Evolutionary conservation across 1,140 invertebrate species (phyloP).

Genomic region (Caenorhabditis brenneri): DNA sequence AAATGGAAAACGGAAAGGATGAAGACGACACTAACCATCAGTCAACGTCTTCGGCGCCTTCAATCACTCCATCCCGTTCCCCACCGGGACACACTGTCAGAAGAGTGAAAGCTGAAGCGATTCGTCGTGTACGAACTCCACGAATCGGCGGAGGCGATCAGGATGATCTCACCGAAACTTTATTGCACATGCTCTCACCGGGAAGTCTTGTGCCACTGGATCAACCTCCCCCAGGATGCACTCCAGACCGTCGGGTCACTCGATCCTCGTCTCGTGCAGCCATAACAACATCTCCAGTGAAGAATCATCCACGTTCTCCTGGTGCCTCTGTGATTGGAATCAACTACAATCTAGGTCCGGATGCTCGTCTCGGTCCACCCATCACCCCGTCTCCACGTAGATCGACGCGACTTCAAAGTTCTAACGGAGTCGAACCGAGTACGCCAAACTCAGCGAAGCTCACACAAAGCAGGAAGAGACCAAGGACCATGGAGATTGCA

Average conservation of each 20-base stretch:
- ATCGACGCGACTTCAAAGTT: not conserved
- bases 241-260: not conserved
- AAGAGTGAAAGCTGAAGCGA: constrained; percentile 9
- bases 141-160: not conserved
- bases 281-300: not conserved
- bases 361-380: not conserved
- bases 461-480: not conserved
- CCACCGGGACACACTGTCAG: not conserved
- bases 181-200: too few species aligned
- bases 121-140: not conserved
- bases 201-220: too few species aligned
- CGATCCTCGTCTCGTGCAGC: not conserved
- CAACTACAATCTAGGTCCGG: not conserved
- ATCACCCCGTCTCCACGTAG: not conserved
- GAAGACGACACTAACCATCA: too few species aligned
- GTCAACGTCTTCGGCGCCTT: too few species aligned
- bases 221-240: not conserved
- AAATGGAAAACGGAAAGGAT: too few species aligned
- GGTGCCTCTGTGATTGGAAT: not conserved
- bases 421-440: not conserved
- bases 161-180: too few species aligned
- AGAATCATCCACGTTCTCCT: not conserved
- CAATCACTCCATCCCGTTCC: not conserved
- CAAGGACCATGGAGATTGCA: not conserved
- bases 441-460: not conserved